Evolutionary conservation across 2,888 invertebrate genomes (phyloP), one percentile per base, ranked within the genome.

Genomic region (Lapara coniferarum): DNA sequence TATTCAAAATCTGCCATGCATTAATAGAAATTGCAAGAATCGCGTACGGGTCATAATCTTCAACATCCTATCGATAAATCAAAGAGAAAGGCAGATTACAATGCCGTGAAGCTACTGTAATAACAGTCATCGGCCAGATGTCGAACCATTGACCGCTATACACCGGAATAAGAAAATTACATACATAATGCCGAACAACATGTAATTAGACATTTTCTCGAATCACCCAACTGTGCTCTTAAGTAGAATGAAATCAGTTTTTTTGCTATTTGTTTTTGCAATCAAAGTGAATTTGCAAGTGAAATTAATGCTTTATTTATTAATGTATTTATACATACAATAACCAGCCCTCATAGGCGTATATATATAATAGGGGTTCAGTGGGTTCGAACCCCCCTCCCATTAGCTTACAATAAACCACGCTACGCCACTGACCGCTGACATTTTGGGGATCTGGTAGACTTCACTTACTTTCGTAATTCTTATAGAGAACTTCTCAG

Each of bases 91-190:
- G 53, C 53, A 53, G 44, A 63, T 52, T 53, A 68, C 52, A 30
- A 58, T 76, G 71, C 57, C 67, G 57, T 68, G 74, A 70, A 52
- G 72, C 69, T 70, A 71, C 75, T 71, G 52, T 84, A 84, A 85
- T 82, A 74, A 76, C 83, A 74, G 86, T 87, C 85, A 84, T 86
- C 72, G 73, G 78, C 78, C 89, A 89, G 81, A 89, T 89, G 89
- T 85, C 84, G 81, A 83, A 80, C 63, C 63, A 63, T 74, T 81
- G 82, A 81, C 80, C 82, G 81, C 78, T 80, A 81, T 78, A 77
- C 78, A 82, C 88, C 85, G 89, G 90, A 89, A 89, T 85, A 85
- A 81, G 87, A 80, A 86, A 88, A 90, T 89, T 88, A 88, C 81
- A 71, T 75, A 73, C 58, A 71, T 77, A 80, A 81, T 83, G 77